These are phyloP conservation scores for Prunella strophiata DNA, from an alignment of 2,797 vertebrate species.

Conservation along the genomic window DNA sequence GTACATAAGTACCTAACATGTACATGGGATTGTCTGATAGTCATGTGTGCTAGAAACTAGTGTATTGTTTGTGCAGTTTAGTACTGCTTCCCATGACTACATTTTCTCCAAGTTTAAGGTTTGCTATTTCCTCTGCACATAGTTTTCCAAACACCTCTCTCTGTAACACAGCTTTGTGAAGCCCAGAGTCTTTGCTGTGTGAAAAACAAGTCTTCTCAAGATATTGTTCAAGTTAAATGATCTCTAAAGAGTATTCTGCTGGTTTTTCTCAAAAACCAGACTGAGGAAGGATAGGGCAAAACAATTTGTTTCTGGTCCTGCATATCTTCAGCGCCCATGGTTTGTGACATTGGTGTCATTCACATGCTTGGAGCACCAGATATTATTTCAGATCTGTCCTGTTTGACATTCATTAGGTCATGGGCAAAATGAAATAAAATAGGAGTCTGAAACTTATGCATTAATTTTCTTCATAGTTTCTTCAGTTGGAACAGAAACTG, in stretches of 20 bases:
- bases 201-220: not conserved
- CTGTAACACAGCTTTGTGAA: not conserved
- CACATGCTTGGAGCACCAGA: not conserved
- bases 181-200: not conserved
- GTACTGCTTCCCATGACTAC: not conserved
- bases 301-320: not conserved
- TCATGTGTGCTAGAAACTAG: not conserved
- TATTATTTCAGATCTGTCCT: not conserved
- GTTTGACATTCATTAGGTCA: not conserved
- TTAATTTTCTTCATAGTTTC: not conserved
- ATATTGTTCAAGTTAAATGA: not conserved
- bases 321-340: rapidly evolving
- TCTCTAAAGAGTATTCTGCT: not conserved
- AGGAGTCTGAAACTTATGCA: not conserved
- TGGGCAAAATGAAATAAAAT: not conserved
- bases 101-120: not conserved
- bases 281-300: not conserved
- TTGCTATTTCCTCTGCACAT: not conserved
- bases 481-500: not conserved
- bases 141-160: not conserved
- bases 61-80: not conserved
- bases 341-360: not conserved
- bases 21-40: not conserved
- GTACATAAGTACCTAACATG: not conserved
- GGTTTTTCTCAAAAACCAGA: not conserved